Base-by-base conservation (phyloP, 2,113 vertebrate species). In the Hylia prasina region DNA sequence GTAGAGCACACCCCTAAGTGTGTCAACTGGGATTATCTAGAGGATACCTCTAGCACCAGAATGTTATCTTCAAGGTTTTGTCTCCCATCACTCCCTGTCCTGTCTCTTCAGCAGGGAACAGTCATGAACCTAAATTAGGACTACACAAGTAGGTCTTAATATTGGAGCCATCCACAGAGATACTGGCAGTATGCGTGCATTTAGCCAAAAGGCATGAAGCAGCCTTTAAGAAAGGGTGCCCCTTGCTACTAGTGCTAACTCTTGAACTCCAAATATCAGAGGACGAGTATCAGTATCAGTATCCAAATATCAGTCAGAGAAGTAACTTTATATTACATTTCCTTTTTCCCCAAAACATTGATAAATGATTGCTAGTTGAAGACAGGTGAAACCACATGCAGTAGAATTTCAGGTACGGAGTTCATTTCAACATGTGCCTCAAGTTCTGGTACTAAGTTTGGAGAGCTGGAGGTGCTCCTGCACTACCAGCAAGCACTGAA, bases 1-100 rank as follows among this genome's bases (percentile, higher is more conserved):
- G 33, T 5, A 81, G 39, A 54, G 13, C 0, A 1, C 13, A 40
- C 1, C 4, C 12, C 5, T 48, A 37, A n/a, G 9, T 5, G 5
- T 31, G 21, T 27, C 60, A 87, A 20, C 30, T 16, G 78, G 42
- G 17, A 58, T 27, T 20, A 39, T 20, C 9, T 37, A 45, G 39
- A 66, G 22, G 47, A 51, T 23, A 10, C 15, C 44, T 65, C 64
- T 17, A 54, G 35, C 35, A 87, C 3, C 28, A 37, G 12, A 73
- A 61, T 21, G 22, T 5, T 24, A 11, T 57, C 30, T 48, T 82
- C 20, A 57, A 22, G 10, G 40, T 53, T 83, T 86, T 73, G 14
- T 70, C 31, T 89, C 58, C 23, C 47, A 48, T 22, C 42, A 27
- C 9, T 45, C 58, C n/a, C n/a, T 57, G 17, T 10, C 15, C 21